These are phyloP conservation scores for Natator depressus DNA, from an alignment of 2,113 vertebrate species.

Conservation along the genomic window DNA sequence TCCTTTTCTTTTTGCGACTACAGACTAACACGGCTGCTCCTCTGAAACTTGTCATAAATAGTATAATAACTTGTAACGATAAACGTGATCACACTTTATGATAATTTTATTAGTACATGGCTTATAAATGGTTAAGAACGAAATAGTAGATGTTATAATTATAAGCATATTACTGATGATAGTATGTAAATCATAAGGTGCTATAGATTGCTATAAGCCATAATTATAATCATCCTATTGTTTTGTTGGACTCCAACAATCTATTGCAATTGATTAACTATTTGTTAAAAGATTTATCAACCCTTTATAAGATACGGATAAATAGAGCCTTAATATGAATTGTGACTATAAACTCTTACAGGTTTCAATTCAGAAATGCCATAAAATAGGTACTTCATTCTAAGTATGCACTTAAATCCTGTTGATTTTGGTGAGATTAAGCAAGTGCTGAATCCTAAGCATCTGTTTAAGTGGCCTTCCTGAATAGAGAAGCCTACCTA, in stretches of 20 bases:
- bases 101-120: constrained; percentile 22
- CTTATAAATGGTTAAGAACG: constrained; percentile 27
- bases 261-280: background rate
- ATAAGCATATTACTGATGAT: background rate
- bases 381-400: background rate
- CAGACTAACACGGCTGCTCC: too few species aligned
- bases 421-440: background rate
- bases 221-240: background rate
- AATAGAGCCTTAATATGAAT: background rate
- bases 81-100: constrained; percentile 31
- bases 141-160: constrained; percentile 26
- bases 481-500: rapidly evolving
- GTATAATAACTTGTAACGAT: background rate
- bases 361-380: background rate
- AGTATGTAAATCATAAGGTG: background rate
- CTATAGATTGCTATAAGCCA: background rate
- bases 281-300: background rate
- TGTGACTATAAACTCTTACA: background rate
- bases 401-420: background rate
- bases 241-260: background rate
- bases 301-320: background rate
- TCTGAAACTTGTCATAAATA: too few species aligned
- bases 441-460: background rate
- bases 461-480: background rate
- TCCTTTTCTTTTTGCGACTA: too few species aligned